Percentiles rank a stretch among this genome's conserved stretches.
Evolutionary conservation across 64 coral and sea anemone genomes (phyloP).

Genomic region (Dendrophyllia cribrosa): DNA sequence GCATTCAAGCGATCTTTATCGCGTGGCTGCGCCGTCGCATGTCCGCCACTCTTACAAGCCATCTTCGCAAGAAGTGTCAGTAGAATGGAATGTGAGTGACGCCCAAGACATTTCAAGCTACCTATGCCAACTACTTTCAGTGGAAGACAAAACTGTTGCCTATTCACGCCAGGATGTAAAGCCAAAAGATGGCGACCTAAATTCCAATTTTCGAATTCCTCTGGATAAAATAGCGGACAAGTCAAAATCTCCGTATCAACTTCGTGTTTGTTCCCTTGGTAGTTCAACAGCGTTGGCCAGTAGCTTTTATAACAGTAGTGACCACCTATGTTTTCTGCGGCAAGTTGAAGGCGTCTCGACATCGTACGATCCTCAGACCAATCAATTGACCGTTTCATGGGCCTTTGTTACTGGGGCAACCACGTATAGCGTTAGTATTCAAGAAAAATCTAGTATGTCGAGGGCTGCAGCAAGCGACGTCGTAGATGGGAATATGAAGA

Average conservation of each 20-base stretch:
- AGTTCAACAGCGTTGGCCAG: not conserved
- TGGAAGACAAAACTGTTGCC: not conserved
- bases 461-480: not conserved
- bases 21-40: not conserved
- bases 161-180: not conserved
- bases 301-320: not conserved
- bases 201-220: not conserved
- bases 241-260: not conserved
- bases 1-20: not conserved
- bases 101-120: constrained; percentile 12
- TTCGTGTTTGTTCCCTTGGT: constrained; percentile 14
- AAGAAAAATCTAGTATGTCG: not conserved
- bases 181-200: not conserved
- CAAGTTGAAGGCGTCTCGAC: not conserved
- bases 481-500: not conserved
- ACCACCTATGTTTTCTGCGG: not conserved
- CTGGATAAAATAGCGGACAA: not conserved
- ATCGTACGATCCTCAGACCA: constrained; percentile 16
- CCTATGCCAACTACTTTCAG: constrained; percentile 1
- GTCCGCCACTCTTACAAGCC: not conserved
- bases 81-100: not conserved
- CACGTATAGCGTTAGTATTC: not conserved
- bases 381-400: constrained; percentile 13
- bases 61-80: not conserved
- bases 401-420: not conserved